phyloP scores from a whole-genome alignment of 2,797 vertebrate species.

The Trematomus bernacchii region DNA sequence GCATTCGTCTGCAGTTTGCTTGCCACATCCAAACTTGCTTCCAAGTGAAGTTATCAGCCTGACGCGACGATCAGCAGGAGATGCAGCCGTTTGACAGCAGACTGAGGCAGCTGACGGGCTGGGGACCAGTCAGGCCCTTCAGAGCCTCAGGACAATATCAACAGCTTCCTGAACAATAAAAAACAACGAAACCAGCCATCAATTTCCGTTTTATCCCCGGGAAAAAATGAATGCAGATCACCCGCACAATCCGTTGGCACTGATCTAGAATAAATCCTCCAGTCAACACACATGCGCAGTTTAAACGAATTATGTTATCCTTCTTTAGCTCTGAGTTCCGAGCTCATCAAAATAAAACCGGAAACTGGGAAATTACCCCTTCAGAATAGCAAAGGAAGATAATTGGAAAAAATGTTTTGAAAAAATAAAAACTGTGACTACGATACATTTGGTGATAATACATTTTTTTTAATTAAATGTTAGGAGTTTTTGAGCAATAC shows the following conservation, averaged over 20 bases:
- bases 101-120: conserved; percentile 11
- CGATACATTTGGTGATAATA: fast-evolving
- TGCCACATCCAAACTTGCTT: conserved; percentile 78
- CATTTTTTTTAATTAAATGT: neutral
- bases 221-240: conserved; percentile 18
- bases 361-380: neutral
- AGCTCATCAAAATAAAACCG: neutral
- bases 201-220: conserved; percentile 3
- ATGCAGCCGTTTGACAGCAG: conserved; percentile 25
- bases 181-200: conserved; percentile 4
- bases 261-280: conserved; percentile 55
- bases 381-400: conserved; percentile 22
- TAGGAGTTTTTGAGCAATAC: neutral
- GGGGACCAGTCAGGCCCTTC: conserved; percentile 12
- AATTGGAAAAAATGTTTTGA: neutral
- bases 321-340: neutral
- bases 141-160: conserved; percentile 8
- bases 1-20: conserved; percentile 81
- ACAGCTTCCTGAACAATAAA: neutral
- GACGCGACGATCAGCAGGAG: conserved; percentile 31
- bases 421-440: neutral
- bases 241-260: conserved; percentile 21
- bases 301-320: neutral
- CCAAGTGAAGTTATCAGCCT: conserved; percentile 46
- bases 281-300: conserved; percentile 68